phyloP scores from a whole-genome alignment of 30 jellyfish, hydroid and myxozoan species.

The Cassiopea andromeda region DNA sequence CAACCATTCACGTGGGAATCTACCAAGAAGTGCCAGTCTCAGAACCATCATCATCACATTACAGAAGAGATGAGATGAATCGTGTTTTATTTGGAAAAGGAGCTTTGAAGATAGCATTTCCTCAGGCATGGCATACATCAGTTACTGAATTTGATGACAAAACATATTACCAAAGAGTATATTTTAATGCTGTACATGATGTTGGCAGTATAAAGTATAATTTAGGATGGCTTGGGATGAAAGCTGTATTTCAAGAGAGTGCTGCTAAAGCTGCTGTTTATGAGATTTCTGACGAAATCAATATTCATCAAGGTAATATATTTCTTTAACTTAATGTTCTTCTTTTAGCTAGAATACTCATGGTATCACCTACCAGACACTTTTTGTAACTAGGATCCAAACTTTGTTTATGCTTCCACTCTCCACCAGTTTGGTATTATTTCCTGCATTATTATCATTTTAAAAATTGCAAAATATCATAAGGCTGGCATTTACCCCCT shows the following conservation, averaged over 20 bases:
- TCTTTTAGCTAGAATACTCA: background rate
- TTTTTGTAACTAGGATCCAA: too few species aligned
- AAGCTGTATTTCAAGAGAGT: background rate
- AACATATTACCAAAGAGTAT: background rate
- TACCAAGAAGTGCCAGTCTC: background rate
- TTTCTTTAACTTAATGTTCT: too few species aligned
- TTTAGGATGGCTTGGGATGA: background rate
- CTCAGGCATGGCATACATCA: background rate
- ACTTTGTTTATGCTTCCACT: too few species aligned
- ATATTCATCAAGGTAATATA: background rate
- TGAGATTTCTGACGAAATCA: background rate
- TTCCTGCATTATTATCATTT: too few species aligned
- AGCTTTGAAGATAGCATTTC: background rate
- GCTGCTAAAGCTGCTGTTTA: background rate
- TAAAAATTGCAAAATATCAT: too few species aligned
- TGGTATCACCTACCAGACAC: background rate
- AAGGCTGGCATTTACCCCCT: too few species aligned
- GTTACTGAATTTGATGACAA: background rate
- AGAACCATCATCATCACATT: background rate
- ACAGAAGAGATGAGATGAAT: background rate
- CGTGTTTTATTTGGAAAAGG: background rate
- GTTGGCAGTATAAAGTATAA: background rate
- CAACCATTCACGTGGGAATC: background rate
- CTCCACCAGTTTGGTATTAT: too few species aligned
- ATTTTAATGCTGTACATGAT: background rate